Conservation (phyloP, 1,140 invertebrate genomes). For the Drosophila nebulosa region DNA sequence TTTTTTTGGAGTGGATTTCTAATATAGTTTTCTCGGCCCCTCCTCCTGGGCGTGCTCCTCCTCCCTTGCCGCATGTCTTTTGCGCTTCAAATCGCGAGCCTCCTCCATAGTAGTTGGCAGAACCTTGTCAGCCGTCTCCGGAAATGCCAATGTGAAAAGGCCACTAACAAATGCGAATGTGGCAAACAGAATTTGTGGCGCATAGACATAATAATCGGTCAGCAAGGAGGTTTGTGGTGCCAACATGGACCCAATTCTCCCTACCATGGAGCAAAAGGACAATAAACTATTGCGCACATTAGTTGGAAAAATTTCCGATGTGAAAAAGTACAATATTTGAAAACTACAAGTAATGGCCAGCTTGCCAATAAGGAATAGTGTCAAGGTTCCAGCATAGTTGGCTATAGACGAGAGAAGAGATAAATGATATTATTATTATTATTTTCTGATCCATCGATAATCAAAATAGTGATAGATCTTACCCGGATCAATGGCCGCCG, state of each 20-base stretch:
- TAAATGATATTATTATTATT: neutral
- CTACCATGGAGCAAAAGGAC: conserved; percentile 86
- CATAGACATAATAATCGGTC: conserved; percentile 80
- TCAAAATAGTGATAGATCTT: neutral
- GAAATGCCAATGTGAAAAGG: conserved; percentile 83
- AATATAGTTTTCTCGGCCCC: neutral
- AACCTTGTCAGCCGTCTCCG: conserved; percentile 85
- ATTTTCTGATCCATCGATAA: too few relatives aligned
- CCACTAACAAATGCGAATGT: conserved; percentile 84
- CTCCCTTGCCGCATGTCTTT: neutral
- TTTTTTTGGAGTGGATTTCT: too few relatives aligned
- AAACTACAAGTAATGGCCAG: conserved; percentile 87
- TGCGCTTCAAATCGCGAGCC: conserved; percentile 81
- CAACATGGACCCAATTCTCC: conserved; percentile 85
- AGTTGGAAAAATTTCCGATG: conserved; percentile 87
- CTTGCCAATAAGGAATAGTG: conserved; percentile 88
- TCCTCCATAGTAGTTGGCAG: conserved; percentile 87
- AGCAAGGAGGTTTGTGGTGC: conserved; percentile 85
- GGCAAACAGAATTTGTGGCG: conserved; percentile 88
- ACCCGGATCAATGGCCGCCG: conserved; percentile 56
- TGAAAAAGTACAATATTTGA: conserved; percentile 86
- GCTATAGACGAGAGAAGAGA: conserved; percentile 44
- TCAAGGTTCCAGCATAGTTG: conserved; percentile 80
- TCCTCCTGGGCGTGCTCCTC: neutral
- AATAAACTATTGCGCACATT: conserved; percentile 84